These are phyloP conservation scores for Hippocampus comes DNA, from an alignment of 2,113 vertebrate genomes.

Conservation along the genomic window DNA sequence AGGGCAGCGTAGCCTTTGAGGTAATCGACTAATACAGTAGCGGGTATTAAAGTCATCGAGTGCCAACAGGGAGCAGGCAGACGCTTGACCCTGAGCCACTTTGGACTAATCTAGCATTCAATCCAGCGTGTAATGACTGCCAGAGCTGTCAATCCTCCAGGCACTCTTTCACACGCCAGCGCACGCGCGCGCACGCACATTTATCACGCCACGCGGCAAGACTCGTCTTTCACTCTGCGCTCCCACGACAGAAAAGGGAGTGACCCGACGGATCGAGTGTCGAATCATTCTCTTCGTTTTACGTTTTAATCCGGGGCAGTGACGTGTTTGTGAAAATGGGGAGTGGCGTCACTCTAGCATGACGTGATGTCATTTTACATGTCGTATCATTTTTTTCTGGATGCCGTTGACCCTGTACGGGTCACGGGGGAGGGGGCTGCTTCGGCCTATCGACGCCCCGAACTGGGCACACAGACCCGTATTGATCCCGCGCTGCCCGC, in stretches of 20 bases:
- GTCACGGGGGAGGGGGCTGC: too few species aligned
- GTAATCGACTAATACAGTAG: constrained; percentile 99
- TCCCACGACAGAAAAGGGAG: constrained; percentile 53
- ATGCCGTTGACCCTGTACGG: too few species aligned
- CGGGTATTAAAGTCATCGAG: constrained; percentile 99
- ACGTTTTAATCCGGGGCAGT: too few species aligned
- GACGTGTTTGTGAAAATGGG: too few species aligned
- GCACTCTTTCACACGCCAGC: constrained; percentile 35
- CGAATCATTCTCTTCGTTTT: constrained; percentile 2
- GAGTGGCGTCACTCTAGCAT: too few species aligned
- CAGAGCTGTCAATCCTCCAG: constrained; percentile 95
- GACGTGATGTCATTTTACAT: too few species aligned
- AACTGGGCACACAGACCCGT: too few species aligned
- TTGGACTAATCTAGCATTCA: constrained; percentile 99
- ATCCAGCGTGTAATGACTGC: constrained; percentile 99
- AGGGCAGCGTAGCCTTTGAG: constrained; percentile 88
- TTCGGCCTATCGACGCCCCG: too few species aligned
- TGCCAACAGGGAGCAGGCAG: constrained; percentile 99
- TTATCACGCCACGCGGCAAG: neutral
- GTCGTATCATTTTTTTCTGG: too few species aligned
- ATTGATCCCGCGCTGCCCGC: too few species aligned
- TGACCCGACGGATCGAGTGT: constrained; percentile 20
- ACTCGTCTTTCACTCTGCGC: constrained; percentile 9
- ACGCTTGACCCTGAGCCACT: constrained; percentile 99
- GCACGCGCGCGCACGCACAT: constrained; percentile 17